A percentile compares a stretch with the other conserved stretches of the same genome.
These are phyloP conservation scores for Strigamia crassipes DNA, from an alignment of 2,888 invertebrate species.

Conservation along the genomic window DNA sequence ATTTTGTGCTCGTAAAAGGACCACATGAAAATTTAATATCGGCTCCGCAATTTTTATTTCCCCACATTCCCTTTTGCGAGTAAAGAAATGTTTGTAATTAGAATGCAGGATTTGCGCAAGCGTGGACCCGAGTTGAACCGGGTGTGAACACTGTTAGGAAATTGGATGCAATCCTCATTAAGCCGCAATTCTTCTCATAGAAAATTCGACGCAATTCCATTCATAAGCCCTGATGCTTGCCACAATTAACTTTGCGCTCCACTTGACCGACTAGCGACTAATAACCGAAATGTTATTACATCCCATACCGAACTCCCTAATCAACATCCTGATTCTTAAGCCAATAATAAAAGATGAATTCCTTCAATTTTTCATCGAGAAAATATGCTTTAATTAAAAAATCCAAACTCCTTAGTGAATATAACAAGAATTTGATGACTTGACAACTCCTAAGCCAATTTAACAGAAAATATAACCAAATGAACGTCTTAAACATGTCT, in stretches of 20 bases:
- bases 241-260: slow-evolving; percentile 18
- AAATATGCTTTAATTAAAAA: background rate
- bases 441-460: too few relatives aligned
- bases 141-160: background rate
- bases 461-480: too few relatives aligned
- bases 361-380: background rate
- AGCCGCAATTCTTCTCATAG: slow-evolving; percentile 1
- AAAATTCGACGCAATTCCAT: slow-evolving; percentile 12
- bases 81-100: background rate
- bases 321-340: background rate
- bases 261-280: slow-evolving; percentile 18
- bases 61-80: background rate
- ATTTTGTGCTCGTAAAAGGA: background rate
- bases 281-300: background rate
- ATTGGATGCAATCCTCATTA: slow-evolving; percentile 23
- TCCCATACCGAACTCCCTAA: background rate
- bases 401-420: too few relatives aligned
- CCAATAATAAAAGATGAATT: background rate
- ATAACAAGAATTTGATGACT: too few relatives aligned
- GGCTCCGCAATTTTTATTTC: background rate
- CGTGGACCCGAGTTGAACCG: background rate
- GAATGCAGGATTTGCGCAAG: background rate
- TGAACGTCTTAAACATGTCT: too few relatives aligned
- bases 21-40: slow-evolving; percentile 18
- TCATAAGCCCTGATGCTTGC: slow-evolving; percentile 7